Base-by-base conservation (phyloP, 2,113 vertebrate species). In the Phyllostomus discolor region DNA sequence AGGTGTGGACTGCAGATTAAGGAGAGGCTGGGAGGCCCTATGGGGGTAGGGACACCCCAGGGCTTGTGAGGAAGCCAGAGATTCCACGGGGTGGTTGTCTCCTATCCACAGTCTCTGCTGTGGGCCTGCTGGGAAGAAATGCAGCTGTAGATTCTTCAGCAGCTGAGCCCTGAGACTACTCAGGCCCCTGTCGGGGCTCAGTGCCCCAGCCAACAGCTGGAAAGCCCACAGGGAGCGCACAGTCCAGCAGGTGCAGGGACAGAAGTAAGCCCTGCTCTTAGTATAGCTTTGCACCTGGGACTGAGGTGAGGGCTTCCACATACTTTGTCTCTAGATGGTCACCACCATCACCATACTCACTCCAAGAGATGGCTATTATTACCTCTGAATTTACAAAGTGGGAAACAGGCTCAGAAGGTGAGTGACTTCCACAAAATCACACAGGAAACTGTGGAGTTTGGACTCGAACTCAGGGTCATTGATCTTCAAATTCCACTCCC, bases 81-180 rank as follows among this genome's bases (percentile, higher is more conserved):
- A 35, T n/a, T 33, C n/a, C 57, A 1, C 0, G 2, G 24, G 2
- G 50, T 17, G 19, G 28, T 26, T 54, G 20, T 46, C 38, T 50
- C 46, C 89, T 69, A 43, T 16, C 43, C 46, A 12, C n/a, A 28
- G 11, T 24, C 28, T 75, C 72, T 43, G 31, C 73, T 31, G 10
- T 9, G 62, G 88, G 3, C 59, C 64, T 89, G 10, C 35, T 79
- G 43, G 76, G 28, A 64, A 92, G 88, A 92, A 69, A 93, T 35
- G n/a, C 46, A 46, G 24, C 46, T 28, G 43, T 38, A 1, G 62
- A 19, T 16, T 84, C 80, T 10, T 15, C 48, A 22, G 69, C 38
- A 86, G 28, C 28, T 31, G 33, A 93, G 70, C 54, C 62, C 38
- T 26, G 41, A 87, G 69, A 57, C 31, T 26, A 22, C 19, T 14